Evolutionary conservation across 2,888 invertebrate genomes (phyloP).

Genomic region (Chalcis sispes): DNA sequence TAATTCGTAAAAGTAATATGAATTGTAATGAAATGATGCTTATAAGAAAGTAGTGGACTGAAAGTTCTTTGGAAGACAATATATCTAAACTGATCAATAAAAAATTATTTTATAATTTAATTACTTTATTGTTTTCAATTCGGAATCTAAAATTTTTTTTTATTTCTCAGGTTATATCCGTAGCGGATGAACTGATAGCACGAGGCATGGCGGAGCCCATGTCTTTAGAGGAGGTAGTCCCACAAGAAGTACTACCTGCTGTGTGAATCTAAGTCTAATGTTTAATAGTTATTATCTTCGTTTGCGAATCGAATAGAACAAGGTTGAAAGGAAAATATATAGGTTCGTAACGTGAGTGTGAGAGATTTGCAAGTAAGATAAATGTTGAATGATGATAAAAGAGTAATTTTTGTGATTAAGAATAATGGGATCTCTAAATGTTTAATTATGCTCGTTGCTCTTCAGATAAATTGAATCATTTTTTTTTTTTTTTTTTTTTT

Average conservation of each 20-base stretch:
- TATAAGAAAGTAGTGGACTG: conserved; percentile 56
- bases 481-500: no score
- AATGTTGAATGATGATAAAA: conserved; percentile 43
- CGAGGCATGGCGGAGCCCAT: conserved; percentile 89
- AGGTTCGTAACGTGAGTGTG: conserved; percentile 44
- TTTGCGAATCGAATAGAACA: conserved; percentile 44
- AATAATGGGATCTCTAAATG: conserved; percentile 22
- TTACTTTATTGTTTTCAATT: conserved; percentile 3
- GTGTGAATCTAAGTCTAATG: conserved; percentile 57
- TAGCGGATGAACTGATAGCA: conserved; percentile 91
- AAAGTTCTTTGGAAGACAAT: conserved; percentile 36
- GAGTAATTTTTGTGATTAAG: conserved; percentile 53
- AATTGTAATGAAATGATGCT: conserved; percentile 43
- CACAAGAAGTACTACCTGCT: conserved; percentile 42
- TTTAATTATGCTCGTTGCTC: conserved; percentile 37
- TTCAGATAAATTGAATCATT: conserved; percentile 42
- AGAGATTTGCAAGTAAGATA: conserved; percentile 43
- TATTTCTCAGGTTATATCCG: conserved; percentile 86
- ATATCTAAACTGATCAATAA: conserved; percentile 30
- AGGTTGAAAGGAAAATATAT: conserved; percentile 8
- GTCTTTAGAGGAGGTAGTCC: conserved; percentile 65
- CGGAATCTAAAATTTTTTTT: conserved; percentile 54
- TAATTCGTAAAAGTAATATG: no score
- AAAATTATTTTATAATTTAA: background rate
- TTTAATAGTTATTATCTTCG: conserved; percentile 40